Conservation (phyloP, 1,140 invertebrate genomes). For the Drosophila asahinai region DNA sequence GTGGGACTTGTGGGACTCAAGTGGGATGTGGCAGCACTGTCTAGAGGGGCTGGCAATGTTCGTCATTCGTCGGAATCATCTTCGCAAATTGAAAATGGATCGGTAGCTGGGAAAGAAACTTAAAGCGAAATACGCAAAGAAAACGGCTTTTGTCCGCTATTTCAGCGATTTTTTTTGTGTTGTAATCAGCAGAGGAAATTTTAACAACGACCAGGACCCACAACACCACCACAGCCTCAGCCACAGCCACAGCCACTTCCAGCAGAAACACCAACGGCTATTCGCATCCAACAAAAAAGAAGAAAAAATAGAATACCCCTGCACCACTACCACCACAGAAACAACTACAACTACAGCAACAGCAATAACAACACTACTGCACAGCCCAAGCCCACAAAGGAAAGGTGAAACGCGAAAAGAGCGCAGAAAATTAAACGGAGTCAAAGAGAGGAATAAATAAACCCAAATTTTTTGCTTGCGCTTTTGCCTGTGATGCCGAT, state of each 20-base stretch:
- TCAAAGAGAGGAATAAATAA: slow-evolving; percentile 47
- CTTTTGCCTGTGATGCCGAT: slow-evolving; percentile 49
- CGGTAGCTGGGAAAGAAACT: slow-evolving; percentile 84
- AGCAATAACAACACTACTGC: slow-evolving; percentile 30
- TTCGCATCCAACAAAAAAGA: slow-evolving; percentile 42
- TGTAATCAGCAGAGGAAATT: slow-evolving; percentile 80
- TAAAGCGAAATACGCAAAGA: slow-evolving; percentile 84
- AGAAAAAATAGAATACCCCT: slow-evolving; percentile 55
- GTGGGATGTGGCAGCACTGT: no score
- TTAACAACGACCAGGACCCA: slow-evolving; percentile 69
- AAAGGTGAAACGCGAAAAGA: slow-evolving; percentile 64
- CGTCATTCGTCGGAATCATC: slow-evolving; percentile 74
- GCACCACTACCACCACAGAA: slow-evolving; percentile 37
- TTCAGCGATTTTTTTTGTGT: slow-evolving; percentile 85
- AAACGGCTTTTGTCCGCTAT: slow-evolving; percentile 86
- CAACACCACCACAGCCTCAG: slow-evolving; percentile 45
- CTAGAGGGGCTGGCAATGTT: neutral
- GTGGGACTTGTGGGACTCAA: no score
- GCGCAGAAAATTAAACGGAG: slow-evolving; percentile 35
- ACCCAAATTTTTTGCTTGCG: slow-evolving; percentile 42
- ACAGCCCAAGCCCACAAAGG: slow-evolving; percentile 53
- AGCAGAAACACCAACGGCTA: slow-evolving; percentile 37
- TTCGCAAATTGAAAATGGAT: slow-evolving; percentile 85
- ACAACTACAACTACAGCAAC: slow-evolving; percentile 20
- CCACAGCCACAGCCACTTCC: slow-evolving; percentile 51